These are phyloP conservation scores for Parapsyche elsis DNA, from an alignment of 1,140 invertebrate species.

Conservation along the genomic window DNA sequence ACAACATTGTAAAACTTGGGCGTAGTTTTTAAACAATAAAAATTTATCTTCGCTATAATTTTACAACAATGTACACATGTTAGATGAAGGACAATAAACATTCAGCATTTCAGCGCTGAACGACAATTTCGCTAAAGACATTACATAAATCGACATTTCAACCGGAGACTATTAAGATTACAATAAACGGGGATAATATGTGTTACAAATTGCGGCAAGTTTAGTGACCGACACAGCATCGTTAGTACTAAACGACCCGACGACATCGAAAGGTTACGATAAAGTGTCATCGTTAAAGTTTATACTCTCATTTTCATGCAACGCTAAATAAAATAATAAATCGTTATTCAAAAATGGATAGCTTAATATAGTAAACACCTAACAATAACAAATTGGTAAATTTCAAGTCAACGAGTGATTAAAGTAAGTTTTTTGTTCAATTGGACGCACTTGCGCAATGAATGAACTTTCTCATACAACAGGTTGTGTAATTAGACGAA, in stretches of 20 bases:
- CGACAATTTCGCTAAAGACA: slow-evolving; percentile 16
- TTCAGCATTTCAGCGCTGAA: neutral
- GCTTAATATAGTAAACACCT: no score
- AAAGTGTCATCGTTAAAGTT: neutral
- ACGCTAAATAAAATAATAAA: neutral
- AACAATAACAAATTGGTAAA: no score
- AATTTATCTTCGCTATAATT: neutral
- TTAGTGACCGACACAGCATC: neutral
- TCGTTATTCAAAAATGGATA: no score
- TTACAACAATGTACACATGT: neutral
- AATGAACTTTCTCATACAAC: no score
- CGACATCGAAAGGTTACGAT: slow-evolving; percentile 15
- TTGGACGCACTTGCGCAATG: no score
- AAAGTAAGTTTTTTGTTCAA: no score
- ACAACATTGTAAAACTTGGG: neutral
- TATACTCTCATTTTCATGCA: neutral
- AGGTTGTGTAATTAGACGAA: no score
- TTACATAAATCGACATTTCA: neutral
- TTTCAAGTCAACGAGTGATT: no score
- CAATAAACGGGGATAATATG: slow-evolving; percentile 1
- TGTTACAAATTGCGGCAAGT: neutral
- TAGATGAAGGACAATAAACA: neutral
- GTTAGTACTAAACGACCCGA: slow-evolving; percentile 2
- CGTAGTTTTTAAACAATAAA: neutral
- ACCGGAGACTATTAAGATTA: slow-evolving; percentile 19